A percentile compares a stretch with the other conserved stretches of the same genome.
phyloP scores from a whole-genome alignment of 2,888 invertebrate genomes.

The Bombyx huttoni region DNA sequence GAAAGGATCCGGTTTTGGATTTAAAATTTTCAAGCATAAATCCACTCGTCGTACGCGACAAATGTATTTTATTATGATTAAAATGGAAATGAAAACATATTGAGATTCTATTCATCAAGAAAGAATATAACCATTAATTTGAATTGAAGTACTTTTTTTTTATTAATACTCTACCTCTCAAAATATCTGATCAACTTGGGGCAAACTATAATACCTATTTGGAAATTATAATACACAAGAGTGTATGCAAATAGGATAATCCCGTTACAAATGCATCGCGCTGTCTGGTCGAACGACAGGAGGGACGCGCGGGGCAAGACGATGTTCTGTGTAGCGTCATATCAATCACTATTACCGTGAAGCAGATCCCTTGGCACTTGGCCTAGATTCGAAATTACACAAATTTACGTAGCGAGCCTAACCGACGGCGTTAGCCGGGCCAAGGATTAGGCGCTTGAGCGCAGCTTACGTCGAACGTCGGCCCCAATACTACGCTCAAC shows the following conservation, averaged over 20 bases:
- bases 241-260: conserved; percentile 14
- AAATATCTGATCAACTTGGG: too few species aligned
- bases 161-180: too few species aligned
- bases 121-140: too few species aligned
- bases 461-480: conserved; percentile 53
- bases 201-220: background rate
- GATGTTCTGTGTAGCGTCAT: conserved; percentile 51
- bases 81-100: too few species aligned
- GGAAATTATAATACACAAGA: conserved; percentile 6
- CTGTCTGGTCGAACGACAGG: conserved; percentile 35
- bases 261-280: conserved; percentile 48
- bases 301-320: conserved; percentile 29
- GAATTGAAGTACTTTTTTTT: too few species aligned
- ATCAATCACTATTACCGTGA: conserved; percentile 67
- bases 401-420: conserved; percentile 67
- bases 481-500: conserved; percentile 53
- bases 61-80: background rate
- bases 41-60: background rate
- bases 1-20: background rate
- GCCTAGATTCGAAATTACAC: conserved; percentile 70
- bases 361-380: conserved; percentile 69
- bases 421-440: conserved; percentile 48
- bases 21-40: background rate
- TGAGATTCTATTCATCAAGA: too few species aligned
- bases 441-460: conserved; percentile 53